These are phyloP conservation scores for Xenopus petersii DNA, from an alignment of 2,797 vertebrate species.

Conservation along the genomic window DNA sequence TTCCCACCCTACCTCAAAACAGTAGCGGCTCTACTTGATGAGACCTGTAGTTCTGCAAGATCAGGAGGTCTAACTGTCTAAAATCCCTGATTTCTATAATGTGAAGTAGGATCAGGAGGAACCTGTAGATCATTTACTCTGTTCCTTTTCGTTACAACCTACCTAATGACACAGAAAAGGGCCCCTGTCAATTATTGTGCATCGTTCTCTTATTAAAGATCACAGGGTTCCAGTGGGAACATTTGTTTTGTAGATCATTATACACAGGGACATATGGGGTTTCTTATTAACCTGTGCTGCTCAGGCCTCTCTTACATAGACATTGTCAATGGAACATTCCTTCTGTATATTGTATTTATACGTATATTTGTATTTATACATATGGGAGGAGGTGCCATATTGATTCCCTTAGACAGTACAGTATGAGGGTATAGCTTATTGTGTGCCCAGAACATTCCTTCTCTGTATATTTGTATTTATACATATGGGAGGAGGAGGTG, in stretches of 20 bases:
- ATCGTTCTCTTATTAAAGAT: neutral
- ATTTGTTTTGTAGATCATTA: neutral
- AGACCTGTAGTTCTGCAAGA: neutral
- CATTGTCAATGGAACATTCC: too few species aligned
- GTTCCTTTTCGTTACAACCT: neutral
- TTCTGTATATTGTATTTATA: too few species aligned
- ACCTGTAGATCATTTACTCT: neutral
- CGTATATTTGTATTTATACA: too few species aligned
- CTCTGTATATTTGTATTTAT: too few species aligned
- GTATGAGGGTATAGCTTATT: too few species aligned
- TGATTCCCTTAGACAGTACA: too few species aligned
- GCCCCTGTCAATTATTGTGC: neutral
- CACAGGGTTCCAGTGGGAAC: neutral
- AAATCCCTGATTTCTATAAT: neutral
- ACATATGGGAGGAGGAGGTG: too few species aligned
- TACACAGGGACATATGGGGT: slow-evolving; percentile 3
- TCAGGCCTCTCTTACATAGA: too few species aligned
- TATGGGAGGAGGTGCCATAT: too few species aligned
- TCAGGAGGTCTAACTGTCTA: neutral
- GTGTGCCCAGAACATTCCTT: too few species aligned
- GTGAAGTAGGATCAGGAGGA: neutral
- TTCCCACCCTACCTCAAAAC: too few species aligned
- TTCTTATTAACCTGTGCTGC: neutral
- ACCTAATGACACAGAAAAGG: neutral
- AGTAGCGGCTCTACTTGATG: neutral